Evolutionary conservation across 2,797 vertebrate genomes (phyloP).

Genomic region (Pygocentrus nattereri): DNA sequence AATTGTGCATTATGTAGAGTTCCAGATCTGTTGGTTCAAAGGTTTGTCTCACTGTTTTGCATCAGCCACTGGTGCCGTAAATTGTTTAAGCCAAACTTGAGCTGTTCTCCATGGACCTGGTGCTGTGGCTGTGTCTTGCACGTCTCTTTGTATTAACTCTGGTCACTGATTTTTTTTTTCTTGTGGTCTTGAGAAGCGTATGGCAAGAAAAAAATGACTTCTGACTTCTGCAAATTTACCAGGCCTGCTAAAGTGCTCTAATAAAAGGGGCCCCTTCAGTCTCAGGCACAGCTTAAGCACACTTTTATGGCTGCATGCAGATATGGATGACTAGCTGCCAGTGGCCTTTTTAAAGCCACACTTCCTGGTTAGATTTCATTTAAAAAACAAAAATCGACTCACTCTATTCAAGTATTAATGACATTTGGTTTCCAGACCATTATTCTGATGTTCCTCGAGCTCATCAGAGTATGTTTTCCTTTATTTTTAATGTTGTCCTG

Average conservation of each 20-base stretch:
- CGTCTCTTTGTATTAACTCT: constrained; percentile 63
- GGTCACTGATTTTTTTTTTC: constrained; percentile 53
- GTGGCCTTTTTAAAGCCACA: constrained; percentile 52
- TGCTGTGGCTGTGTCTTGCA: constrained; percentile 43
- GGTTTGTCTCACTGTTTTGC: constrained; percentile 52
- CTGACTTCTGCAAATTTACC: constrained; percentile 58
- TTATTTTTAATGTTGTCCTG: background rate
- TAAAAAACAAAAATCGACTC: background rate
- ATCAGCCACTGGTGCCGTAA: constrained; percentile 45
- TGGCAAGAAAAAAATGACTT: constrained; percentile 56
- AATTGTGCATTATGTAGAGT: constrained; percentile 40
- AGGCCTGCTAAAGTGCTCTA: constrained; percentile 61
- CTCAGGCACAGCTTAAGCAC: constrained; percentile 25
- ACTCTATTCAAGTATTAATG: background rate
- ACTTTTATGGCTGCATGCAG: constrained; percentile 56
- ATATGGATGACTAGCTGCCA: constrained; percentile 58
- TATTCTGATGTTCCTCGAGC: background rate
- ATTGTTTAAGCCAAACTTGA: constrained; percentile 53
- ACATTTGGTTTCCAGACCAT: background rate
- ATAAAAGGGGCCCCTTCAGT: constrained; percentile 60
- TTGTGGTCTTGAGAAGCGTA: constrained; percentile 50
- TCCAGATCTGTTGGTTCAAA: constrained; percentile 40
- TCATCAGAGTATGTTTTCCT: background rate
- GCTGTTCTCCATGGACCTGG: constrained; percentile 56
- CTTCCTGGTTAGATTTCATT: constrained; percentile 45